Base-by-base conservation (phyloP, 2,888 invertebrate species). In the Venustoraphidia nigricollis region DNA sequence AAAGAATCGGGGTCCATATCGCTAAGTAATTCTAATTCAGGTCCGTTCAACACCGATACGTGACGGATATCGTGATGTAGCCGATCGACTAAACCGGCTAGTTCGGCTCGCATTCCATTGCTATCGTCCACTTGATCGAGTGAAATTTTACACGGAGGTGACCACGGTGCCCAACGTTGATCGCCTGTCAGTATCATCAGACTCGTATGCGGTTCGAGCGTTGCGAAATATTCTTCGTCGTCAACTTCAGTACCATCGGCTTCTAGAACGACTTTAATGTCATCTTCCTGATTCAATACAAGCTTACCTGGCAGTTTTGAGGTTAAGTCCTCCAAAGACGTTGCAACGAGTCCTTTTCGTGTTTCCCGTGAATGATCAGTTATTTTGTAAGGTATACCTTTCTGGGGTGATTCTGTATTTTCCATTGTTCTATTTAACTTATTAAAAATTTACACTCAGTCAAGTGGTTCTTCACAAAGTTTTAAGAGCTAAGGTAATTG, bases 241-340 rank as follows among this genome's bases (percentile, higher is more conserved):
- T 94, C 93, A 45, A 94, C 87, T 72, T 94, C 93, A 0, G 94
- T 94, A 36, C 94, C 94, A 69, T 94, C 94, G 44, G 79, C 82
- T 64, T 94, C 94, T 56, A 94, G 70, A 38, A 91, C 92, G 50
- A 93, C 83, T 47, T 83, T 86, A 50, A 89, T 69, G 53, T 69
- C 61, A 41, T 69, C 70, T 54, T 78, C 77, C 53, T 73, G 72
- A 48, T 73, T 66, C 52, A 81, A 63, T 27, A 75, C 72, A 54
- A 89, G 72, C 65, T 87, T 85, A 59, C 81, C 83, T 45, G 82
- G 76, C 47, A 85, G 83, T 70, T 84, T 83, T 53, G 73, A 68
- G 56, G 83, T 77, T 60, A 90, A 73, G 62, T 89, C 89, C 61
- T 84, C 81, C 44, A 91, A 69, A 13, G 86, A 83, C 41, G 75